Percentiles rank a stretch among this genome's conserved stretches.
Evolutionary conservation across 2,797 vertebrate genomes (phyloP).

Genomic region (Gallinago solitaria): DNA sequence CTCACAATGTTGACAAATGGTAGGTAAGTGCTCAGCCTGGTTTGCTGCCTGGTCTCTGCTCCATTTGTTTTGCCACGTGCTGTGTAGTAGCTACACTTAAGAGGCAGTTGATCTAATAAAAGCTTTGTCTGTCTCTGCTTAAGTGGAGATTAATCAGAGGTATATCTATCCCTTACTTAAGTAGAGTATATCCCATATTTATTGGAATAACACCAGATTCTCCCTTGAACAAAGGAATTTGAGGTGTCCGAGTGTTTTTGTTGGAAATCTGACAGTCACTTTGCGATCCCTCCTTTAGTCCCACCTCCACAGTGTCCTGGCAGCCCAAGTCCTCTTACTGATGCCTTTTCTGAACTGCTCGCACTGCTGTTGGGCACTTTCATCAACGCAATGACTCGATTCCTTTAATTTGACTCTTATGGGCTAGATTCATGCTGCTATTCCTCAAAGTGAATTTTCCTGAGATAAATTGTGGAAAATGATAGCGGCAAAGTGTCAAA

Average conservation of each 20-base stretch:
- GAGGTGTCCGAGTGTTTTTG: neutral
- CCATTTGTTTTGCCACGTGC: neutral
- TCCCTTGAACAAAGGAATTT: neutral
- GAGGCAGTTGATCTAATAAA: neutral
- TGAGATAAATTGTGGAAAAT: slow-evolving; percentile 30
- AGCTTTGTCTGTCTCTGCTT: neutral
- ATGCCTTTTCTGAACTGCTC: neutral
- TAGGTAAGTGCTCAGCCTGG: neutral
- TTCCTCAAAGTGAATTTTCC: slow-evolving; percentile 23
- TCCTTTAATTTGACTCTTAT: neutral
- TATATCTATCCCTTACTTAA: neutral
- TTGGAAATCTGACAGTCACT: neutral
- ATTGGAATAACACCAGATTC: neutral
- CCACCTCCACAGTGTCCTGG: neutral
- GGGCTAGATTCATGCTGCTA: neutral
- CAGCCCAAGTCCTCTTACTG: neutral
- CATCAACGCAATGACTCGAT: neutral
- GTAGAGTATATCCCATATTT: neutral
- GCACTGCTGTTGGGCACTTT: neutral
- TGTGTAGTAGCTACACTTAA: neutral
- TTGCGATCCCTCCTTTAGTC: neutral
- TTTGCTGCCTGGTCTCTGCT: neutral
- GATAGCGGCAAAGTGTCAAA: slow-evolving; percentile 49
- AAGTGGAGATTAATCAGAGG: neutral
- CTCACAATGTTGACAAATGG: neutral